These are phyloP conservation scores for Catamblyrhynchus diadema DNA, from an alignment of 2,797 vertebrate species.

Conservation along the genomic window DNA sequence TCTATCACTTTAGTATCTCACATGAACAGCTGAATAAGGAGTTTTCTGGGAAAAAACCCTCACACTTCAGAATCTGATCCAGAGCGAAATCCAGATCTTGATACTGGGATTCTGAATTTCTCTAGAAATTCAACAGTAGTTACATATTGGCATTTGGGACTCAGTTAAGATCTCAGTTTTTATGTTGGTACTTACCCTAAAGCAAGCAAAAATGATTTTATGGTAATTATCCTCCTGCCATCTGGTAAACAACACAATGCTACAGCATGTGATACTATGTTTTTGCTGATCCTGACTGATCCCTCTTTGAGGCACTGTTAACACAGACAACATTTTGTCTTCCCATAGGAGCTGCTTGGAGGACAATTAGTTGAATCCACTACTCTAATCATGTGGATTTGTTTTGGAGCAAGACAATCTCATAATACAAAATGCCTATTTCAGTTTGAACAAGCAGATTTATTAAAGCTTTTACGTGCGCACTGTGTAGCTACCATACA, in stretches of 20 bases:
- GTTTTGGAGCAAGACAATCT: constrained; percentile 55
- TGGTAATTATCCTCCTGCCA: constrained; percentile 24
- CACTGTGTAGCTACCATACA: constrained; percentile 18
- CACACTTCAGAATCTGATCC: neutral
- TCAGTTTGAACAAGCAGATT: constrained; percentile 64
- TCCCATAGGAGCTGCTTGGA: constrained; percentile 50
- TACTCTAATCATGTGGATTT: constrained; percentile 56
- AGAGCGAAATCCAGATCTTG: neutral
- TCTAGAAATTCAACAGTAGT: neutral
- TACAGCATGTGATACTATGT: neutral
- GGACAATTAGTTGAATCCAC: constrained; percentile 68
- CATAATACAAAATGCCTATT: constrained; percentile 59
- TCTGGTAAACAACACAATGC: constrained; percentile 1
- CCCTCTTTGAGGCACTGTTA: constrained; percentile 36
- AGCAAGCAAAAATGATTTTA: constrained; percentile 44
- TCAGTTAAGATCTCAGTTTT: neutral
- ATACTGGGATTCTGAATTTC: neutral
- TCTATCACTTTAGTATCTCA: neutral
- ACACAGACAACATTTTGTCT: constrained; percentile 33
- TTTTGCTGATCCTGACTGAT: constrained; percentile 41
- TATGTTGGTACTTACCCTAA: neutral
- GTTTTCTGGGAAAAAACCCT: neutral
- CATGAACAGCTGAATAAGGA: neutral
- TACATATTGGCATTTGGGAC: neutral
- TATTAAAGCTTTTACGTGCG: constrained; percentile 50